Percentiles rank a stretch among this genome's conserved stretches.
phyloP scores from a whole-genome alignment of 2,888 invertebrate species.

The Acrocyrtus sp. region DNA sequence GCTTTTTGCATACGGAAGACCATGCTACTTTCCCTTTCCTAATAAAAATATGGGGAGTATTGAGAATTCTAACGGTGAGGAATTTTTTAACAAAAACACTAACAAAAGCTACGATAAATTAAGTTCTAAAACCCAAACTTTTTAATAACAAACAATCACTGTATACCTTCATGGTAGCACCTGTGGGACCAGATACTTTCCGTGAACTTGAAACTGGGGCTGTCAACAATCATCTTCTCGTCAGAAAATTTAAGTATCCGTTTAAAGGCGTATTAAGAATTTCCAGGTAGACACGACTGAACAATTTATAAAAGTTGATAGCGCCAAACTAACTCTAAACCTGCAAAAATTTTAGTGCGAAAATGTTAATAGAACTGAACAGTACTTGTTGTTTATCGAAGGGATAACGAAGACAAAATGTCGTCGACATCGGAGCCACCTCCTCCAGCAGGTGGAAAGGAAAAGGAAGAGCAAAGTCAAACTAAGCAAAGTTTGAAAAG shows the following conservation, averaged over 20 bases:
- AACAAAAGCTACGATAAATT: not conserved
- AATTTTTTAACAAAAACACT: not conserved
- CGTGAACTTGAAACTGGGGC: slow-evolving; percentile 25
- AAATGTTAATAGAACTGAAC: no score
- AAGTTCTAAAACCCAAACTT: no score
- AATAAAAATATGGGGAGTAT: not conserved
- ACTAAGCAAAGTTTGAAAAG: not conserved
- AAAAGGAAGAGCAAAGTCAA: not conserved
- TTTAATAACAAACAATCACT: no score
- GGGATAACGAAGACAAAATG: not conserved
- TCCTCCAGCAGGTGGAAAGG: not conserved
- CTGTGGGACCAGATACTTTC: slow-evolving; percentile 18
- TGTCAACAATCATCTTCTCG: slow-evolving; percentile 11
- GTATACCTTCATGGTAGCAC: slow-evolving; percentile 45
- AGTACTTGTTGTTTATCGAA: no score
- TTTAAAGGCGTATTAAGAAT: slow-evolving; percentile 1
- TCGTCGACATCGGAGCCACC: not conserved
- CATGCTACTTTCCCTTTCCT: not conserved
- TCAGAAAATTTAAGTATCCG: slow-evolving; percentile 15
- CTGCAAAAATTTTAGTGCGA: no score
- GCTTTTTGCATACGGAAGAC: not conserved
- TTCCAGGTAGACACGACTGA: no score
- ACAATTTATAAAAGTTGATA: no score
- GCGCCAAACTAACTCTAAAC: no score
- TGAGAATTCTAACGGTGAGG: not conserved